These are phyloP conservation scores for Troglohyphantes excavatus DNA, from an alignment of 2,888 invertebrate species.

Conservation along the genomic window DNA sequence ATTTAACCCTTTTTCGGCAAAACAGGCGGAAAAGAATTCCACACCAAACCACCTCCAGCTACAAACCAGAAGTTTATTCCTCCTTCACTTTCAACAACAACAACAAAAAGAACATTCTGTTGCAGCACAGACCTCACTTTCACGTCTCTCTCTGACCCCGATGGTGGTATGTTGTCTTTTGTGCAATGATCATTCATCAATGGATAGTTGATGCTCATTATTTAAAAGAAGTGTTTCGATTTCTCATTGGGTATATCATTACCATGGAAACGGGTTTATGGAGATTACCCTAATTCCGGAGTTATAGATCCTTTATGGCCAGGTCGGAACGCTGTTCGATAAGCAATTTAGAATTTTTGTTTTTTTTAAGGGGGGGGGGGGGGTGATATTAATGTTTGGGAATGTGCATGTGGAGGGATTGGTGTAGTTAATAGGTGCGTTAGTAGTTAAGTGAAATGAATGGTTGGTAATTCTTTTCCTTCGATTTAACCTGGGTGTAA, in stretches of 20 bases:
- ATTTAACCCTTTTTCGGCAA: neutral
- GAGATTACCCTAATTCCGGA: neutral
- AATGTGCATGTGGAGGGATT: neutral
- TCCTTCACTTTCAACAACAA: neutral
- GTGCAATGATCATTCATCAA: conserved; percentile 9
- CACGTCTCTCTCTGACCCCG: neutral
- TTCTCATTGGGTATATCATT: neutral
- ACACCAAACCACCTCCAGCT: neutral
- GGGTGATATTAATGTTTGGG: conserved; percentile 2
- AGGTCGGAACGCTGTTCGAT: neutral
- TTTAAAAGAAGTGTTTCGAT: neutral
- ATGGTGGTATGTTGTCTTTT: neutral
- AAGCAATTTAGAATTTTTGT: neutral
- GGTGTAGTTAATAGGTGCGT: neutral
- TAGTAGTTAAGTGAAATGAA: neutral
- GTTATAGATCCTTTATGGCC: neutral
- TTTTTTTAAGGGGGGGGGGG: neutral
- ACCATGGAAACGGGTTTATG: neutral
- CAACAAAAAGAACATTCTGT: neutral
- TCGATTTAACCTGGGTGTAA: too few species aligned
- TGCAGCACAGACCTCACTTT: neutral
- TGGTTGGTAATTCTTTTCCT: too few species aligned
- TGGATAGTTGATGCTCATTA: neutral
- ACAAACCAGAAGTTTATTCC: neutral
- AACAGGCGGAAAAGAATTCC: neutral